A percentile compares a stretch with the other conserved stretches of the same genome.
phyloP scores from a whole-genome alignment of 2,888 invertebrate species.

The Acleris holmiana region DNA sequence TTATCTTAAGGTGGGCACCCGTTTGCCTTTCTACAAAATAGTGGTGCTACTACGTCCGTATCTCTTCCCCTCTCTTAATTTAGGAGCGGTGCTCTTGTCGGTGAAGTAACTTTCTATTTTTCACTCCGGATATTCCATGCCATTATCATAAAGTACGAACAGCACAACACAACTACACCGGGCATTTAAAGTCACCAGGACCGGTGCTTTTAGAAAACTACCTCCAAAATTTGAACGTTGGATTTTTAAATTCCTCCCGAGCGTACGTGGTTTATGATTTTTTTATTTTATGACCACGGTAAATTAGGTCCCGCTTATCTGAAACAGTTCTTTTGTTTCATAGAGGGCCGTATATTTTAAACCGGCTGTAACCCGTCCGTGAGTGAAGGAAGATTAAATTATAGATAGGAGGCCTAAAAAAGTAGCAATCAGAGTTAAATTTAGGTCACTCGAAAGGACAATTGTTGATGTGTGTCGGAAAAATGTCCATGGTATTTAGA shows the following conservation, averaged over 20 bases:
- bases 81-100: too few relatives aligned
- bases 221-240: conserved; percentile 6
- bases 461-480: too few relatives aligned
- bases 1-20: too few relatives aligned
- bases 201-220: background rate
- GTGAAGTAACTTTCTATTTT: too few relatives aligned
- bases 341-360: conserved; percentile 25
- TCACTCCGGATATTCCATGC: too few relatives aligned
- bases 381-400: conserved; percentile 18
- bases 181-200: conserved; percentile 5
- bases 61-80: too few relatives aligned
- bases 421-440: conserved; percentile 4
- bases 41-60: too few relatives aligned
- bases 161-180: too few relatives aligned
- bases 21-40: too few relatives aligned
- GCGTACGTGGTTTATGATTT: conserved; percentile 12
- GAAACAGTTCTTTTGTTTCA: conserved; percentile 27
- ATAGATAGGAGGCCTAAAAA: conserved; percentile 18
- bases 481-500: too few relatives aligned
- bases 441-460: background rate
- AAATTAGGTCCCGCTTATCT: conserved; percentile 28
- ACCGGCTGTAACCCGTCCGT: conserved; percentile 13
- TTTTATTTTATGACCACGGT: conserved; percentile 19
- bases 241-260: conserved; percentile 9
- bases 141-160: too few relatives aligned